Evolutionary conservation across 2,113 vertebrate species (phyloP), one percentile per base, ranked within the genome.

Genomic region (Athene cunicularia): DNA sequence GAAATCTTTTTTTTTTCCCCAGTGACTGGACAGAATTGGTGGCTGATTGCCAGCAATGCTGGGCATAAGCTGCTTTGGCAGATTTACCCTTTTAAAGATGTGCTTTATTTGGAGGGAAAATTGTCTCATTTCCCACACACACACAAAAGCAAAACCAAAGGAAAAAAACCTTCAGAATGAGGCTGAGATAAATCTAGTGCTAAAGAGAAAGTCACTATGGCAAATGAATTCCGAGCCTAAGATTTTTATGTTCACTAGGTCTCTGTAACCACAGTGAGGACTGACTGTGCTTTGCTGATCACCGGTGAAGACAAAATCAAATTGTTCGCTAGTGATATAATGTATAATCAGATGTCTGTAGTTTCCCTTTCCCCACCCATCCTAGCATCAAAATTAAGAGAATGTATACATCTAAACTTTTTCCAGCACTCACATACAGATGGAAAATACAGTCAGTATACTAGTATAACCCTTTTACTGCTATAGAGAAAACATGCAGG

Each of bases 51-150:
- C 93, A 97, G 67, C 12, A 86, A 22, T 70, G 45, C 35, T 91
- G 87, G 68, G 55, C 73, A 67, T 94, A 96, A 97, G 92, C 62
- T 92, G 59, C 94, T 96, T 96, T 93, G 72, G 14, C 71, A 90
- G 92, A 81, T 90, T 92, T 95, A 66, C 68, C 27, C 67, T 81
- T 92, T 80, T 72, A 91, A 95, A 91, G 76, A 80, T 87, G 45
- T 82, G 59, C 59, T 95, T 87, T 90, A 87, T 79, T 87, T 94
- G 49, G 35, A 62, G 49, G 27, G 35, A 45, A 91, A 86, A 45
- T 68, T 60, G 17, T 82, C 39, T 90, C 43, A 43, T 72, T 89
- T 62, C 73, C 18, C 47, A 19, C 13, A 5, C 30, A 4, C 5
- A 28, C 22, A 58, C 50, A 80, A 80, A 95, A 39, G 13, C 32